Conservation (phyloP, 2,113 vertebrate genomes). For the Boleophthalmus pectinirostris region DNA sequence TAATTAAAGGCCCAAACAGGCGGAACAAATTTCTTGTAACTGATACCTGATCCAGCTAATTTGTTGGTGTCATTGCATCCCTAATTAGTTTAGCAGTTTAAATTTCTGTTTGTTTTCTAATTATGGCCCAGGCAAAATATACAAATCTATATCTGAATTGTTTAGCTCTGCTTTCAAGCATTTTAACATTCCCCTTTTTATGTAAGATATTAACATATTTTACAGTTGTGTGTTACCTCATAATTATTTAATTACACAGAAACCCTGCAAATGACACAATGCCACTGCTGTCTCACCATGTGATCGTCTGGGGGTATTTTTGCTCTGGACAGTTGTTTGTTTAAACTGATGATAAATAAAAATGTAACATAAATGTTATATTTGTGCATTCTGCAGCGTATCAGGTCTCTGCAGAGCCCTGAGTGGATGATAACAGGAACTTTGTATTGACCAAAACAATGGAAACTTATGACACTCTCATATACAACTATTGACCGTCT, state of each 20-base stretch:
- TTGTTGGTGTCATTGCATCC: too few relatives aligned
- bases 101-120: too few relatives aligned
- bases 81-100: too few relatives aligned
- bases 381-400: slow-evolving; percentile 53
- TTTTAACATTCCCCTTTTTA: too few relatives aligned
- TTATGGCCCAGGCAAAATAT: too few relatives aligned
- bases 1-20: too few relatives aligned
- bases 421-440: slow-evolving; percentile 64
- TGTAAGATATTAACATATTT: not conserved
- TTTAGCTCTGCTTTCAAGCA: too few relatives aligned
- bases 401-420: slow-evolving; percentile 63
- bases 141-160: too few relatives aligned
- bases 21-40: too few relatives aligned
- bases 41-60: too few relatives aligned
- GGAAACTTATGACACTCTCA: slow-evolving; percentile 17
- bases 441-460: slow-evolving; percentile 61
- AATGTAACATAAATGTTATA: slow-evolving; percentile 31
- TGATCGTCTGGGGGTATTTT: slow-evolving; percentile 29
- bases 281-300: slow-evolving; percentile 27
- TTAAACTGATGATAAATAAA: slow-evolving; percentile 39
- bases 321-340: slow-evolving; percentile 15
- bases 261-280: slow-evolving; percentile 3
- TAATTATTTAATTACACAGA: slow-evolving; percentile 27
- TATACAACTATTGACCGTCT: not conserved
- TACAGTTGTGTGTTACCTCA: slow-evolving; percentile 32